Evolutionary conservation across 1,140 invertebrate species (phyloP).

Genomic region (Argopecten irradians): DNA sequence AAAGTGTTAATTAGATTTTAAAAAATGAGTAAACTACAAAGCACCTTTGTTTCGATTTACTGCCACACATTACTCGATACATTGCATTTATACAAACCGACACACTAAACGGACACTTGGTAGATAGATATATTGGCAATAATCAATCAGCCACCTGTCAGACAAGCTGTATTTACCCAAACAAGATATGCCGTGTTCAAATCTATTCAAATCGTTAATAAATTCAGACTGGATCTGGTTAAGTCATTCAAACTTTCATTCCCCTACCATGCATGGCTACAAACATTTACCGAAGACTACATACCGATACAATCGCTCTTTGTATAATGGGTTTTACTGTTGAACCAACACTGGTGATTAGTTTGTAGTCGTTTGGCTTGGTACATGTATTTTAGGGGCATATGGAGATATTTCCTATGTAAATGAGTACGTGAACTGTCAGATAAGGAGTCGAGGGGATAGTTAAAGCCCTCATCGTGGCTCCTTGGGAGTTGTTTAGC

Average conservation of each 20-base stretch:
- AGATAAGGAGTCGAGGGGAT: background rate
- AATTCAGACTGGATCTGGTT: background rate
- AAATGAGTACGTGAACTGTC: background rate
- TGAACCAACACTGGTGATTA: background rate
- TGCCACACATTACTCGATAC: no score
- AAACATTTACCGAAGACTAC: background rate
- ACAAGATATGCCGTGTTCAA: slow-evolving; percentile 13
- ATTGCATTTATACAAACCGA: background rate
- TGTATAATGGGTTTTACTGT: background rate
- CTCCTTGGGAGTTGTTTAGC: background rate
- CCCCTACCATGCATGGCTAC: background rate
- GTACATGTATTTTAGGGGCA: background rate
- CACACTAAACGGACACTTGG: background rate
- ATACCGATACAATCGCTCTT: background rate
- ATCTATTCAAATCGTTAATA: slow-evolving; percentile 1
- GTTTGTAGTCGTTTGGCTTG: background rate
- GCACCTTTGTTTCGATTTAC: no score
- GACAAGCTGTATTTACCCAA: background rate
- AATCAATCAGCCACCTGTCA: background rate
- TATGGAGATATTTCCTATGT: background rate
- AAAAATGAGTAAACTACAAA: no score
- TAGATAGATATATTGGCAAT: background rate
- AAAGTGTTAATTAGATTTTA: no score
- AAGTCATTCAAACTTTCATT: background rate
- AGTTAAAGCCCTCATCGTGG: background rate